A percentile compares a stretch with the other conserved stretches of the same genome.
Evolutionary conservation across 2,113 vertebrate genomes (phyloP).

Genomic region (Coturnix japonica): DNA sequence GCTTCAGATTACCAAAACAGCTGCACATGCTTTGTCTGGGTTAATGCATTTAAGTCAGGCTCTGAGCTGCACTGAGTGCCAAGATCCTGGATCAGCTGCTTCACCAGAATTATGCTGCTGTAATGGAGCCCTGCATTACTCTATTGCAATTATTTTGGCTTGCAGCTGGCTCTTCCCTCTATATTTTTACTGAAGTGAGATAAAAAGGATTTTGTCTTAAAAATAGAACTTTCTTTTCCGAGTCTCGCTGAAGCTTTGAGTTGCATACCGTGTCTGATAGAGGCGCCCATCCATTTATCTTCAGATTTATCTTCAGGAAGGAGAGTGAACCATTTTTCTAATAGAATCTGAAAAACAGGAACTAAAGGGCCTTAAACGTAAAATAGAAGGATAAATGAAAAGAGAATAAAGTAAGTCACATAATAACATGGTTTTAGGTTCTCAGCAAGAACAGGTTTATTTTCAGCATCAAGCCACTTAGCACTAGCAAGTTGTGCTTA

Average conservation of each 20-base stretch:
- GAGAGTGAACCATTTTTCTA: neutral
- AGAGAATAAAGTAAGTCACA: neutral
- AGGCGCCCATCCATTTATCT: neutral
- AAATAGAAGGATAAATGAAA: conserved; percentile 9
- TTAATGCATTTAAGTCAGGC: neutral
- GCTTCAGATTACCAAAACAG: conserved; percentile 45
- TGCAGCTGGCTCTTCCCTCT: conserved; percentile 21
- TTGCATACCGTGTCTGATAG: neutral
- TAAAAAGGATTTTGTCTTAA: conserved; percentile 58
- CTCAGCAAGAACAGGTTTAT: conserved; percentile 29
- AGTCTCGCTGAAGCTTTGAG: neutral
- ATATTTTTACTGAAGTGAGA: conserved; percentile 55
- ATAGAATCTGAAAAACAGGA: neutral
- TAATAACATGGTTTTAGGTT: neutral
- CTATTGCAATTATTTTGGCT: conserved; percentile 62
- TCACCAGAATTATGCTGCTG: neutral
- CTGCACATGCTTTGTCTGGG: conserved; percentile 37
- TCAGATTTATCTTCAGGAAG: neutral
- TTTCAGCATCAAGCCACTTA: conserved; percentile 15
- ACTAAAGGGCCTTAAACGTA: neutral
- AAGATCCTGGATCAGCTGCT: conserved; percentile 45
- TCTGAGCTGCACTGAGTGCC: neutral
- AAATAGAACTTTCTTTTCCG: conserved; percentile 54
- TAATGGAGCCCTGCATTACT: conserved; percentile 43
- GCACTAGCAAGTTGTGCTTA: neutral